phyloP scores from a whole-genome alignment of 2,797 vertebrate species.

The Urophycis tenuis region DNA sequence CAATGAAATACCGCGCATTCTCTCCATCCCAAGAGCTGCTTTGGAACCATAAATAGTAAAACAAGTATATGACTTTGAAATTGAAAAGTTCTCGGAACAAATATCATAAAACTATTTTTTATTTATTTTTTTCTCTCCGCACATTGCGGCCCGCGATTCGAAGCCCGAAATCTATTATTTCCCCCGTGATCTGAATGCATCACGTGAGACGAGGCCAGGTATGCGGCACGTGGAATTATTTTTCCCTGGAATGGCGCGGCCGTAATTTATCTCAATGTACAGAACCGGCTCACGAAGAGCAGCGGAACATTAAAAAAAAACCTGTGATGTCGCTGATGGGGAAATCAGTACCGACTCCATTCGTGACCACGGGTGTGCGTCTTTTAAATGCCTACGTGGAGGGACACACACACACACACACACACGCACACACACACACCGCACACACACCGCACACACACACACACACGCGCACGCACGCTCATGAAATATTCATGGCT shows the following conservation, averaged over 20 bases:
- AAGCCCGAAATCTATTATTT: slow-evolving; percentile 33
- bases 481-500: slow-evolving; percentile 53
- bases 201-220: slow-evolving; percentile 54
- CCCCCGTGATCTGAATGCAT: slow-evolving; percentile 42
- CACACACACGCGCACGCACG: slow-evolving; percentile 14
- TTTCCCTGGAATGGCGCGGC: slow-evolving; percentile 54
- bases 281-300: background rate
- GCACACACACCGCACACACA: background rate
- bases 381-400: too few relatives aligned
- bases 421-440: background rate
- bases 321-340: background rate
- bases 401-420: too few relatives aligned
- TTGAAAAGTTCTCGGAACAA: slow-evolving; percentile 68
- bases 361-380: too few relatives aligned
- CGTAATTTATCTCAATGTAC: background rate
- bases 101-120: slow-evolving; percentile 55
- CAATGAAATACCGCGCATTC: slow-evolving; percentile 63
- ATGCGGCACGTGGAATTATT: slow-evolving; percentile 53
- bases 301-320: background rate
- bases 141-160: slow-evolving; percentile 47
- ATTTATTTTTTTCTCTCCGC: slow-evolving; percentile 16
- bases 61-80: slow-evolving; percentile 64
- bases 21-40: slow-evolving; percentile 63
- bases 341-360: background rate
- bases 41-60: slow-evolving; percentile 66